Base-by-base conservation (phyloP, 2,888 invertebrate species). In the Amphimallon solstitiale region DNA sequence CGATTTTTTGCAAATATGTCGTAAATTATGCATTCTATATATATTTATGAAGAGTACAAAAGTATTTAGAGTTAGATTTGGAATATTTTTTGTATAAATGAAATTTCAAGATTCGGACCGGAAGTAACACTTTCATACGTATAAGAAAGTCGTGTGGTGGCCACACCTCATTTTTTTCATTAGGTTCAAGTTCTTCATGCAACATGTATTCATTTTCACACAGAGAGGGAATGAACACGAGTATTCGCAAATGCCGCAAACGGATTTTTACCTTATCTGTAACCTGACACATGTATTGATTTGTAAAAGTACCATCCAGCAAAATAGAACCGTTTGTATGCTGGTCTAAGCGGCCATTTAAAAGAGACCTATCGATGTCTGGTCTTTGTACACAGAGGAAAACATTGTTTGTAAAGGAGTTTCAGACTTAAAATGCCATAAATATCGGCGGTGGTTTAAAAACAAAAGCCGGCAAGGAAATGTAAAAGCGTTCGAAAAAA, bases 401-500 rank as follows among this genome's bases (percentile, higher is more conserved):
- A 51, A 51, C 51, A 51, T 51, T 51, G 51, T 51, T 51, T 51
- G 51, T 51, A 51, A 51, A 34, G 21, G 51, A 51, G 51, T 15
- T 51, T 14, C 51, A 35, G 15, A 14, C 51, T 9, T 29, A 34
- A 35, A 51, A 34, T 29, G 51, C 51, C 51, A 51, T 51, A 51
- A 51, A 51, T 51, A 51, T 51, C 35, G 51, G 29, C 51, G 35
- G 35, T 35, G 29, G 51, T 51, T 51, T 9, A 34, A 51, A 23
- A 34, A 51, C 34, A 51, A 51, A 51, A 21, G 51, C 29, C n/a
- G 14, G 34, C 51, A 10, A 15, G 23, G 21, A 23, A 21, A 48
- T 21, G 21, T 12, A 12, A 2, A n/a, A 7, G 23, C 48, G 35
- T 34, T 2, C 10, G 51, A 51, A 48, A 48, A 35, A 35, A 14